Evolutionary conservation across 2,113 vertebrate genomes (phyloP).

Genomic region (Galeopterus variegatus): DNA sequence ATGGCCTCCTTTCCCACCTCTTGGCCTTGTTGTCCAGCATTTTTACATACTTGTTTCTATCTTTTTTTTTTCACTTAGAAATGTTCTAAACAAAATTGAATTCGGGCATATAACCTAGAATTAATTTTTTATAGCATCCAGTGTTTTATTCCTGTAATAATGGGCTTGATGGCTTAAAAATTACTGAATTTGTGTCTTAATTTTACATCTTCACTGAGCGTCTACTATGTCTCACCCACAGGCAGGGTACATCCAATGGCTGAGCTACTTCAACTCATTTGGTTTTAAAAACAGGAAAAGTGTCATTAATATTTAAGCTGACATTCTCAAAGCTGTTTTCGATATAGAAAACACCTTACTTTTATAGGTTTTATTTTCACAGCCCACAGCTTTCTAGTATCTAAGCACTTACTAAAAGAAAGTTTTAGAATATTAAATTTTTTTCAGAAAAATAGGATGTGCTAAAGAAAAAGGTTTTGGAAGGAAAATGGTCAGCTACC

Average conservation of each 20-base stretch:
- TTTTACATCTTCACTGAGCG: not conserved
- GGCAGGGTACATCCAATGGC: too few relatives aligned
- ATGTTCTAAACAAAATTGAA: not conserved
- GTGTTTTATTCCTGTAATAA: not conserved
- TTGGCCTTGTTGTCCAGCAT: not conserved
- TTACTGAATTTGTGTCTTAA: not conserved
- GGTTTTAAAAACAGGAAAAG: not conserved
- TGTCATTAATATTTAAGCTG: not conserved
- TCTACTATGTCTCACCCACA: not conserved
- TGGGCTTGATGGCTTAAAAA: not conserved
- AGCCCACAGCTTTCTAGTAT: not conserved
- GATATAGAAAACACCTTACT: not conserved
- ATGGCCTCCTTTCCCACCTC: not conserved
- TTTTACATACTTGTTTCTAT: not conserved
- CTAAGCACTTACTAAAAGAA: slow-evolving; percentile 3
- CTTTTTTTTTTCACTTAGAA: not conserved
- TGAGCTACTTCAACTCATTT: not conserved
- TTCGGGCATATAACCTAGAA: not conserved
- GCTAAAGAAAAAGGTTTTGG: not conserved
- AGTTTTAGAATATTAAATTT: not conserved
- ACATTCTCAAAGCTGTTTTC: not conserved
- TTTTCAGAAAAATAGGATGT: not conserved
- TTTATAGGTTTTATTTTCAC: not conserved
- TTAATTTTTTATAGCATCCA: slow-evolving; percentile 7
- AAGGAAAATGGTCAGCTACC: not conserved